phyloP scores from a whole-genome alignment of 2,888 invertebrate species.

The Synanthedon vespiformis region DNA sequence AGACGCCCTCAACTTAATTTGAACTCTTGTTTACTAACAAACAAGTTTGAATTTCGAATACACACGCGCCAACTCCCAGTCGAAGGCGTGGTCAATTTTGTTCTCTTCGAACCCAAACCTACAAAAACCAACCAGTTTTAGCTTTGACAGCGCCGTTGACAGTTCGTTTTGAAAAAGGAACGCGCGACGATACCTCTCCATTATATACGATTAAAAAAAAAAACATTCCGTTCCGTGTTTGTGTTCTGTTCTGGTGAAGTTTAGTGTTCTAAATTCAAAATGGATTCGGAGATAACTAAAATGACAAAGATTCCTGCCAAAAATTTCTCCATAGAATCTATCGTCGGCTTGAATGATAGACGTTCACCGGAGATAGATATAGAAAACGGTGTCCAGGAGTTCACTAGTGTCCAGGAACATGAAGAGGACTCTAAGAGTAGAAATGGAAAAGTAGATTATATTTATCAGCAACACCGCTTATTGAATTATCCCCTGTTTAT shows the following conservation, averaged over 20 bases:
- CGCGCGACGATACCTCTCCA: background rate
- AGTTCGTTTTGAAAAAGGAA: background rate
- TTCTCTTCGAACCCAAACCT: background rate
- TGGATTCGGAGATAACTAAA: constrained; percentile 59
- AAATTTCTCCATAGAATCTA: constrained; percentile 75
- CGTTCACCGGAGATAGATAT: constrained; percentile 62
- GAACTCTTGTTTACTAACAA: too few species aligned
- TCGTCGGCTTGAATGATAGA: constrained; percentile 58
- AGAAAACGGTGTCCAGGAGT: constrained; percentile 54
- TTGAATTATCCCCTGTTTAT: constrained; percentile 63
- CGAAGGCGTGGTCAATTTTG: background rate
- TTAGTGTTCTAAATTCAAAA: constrained; percentile 8
- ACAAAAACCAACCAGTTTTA: background rate
- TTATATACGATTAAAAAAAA: background rate
- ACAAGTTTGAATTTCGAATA: background rate
- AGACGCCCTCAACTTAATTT: too few species aligned
- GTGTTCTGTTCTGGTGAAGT: background rate
- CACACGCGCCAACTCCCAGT: background rate
- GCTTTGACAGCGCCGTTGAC: background rate
- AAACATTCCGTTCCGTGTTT: background rate
- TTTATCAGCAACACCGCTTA: constrained; percentile 54
- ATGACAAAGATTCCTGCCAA: constrained; percentile 66
- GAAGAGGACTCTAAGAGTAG: constrained; percentile 50
- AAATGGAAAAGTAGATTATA: constrained; percentile 54
- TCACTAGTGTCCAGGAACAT: constrained; percentile 30